Evolutionary conservation across 1,140 invertebrate genomes (phyloP).

Genomic region (Steinernema khuongi): DNA sequence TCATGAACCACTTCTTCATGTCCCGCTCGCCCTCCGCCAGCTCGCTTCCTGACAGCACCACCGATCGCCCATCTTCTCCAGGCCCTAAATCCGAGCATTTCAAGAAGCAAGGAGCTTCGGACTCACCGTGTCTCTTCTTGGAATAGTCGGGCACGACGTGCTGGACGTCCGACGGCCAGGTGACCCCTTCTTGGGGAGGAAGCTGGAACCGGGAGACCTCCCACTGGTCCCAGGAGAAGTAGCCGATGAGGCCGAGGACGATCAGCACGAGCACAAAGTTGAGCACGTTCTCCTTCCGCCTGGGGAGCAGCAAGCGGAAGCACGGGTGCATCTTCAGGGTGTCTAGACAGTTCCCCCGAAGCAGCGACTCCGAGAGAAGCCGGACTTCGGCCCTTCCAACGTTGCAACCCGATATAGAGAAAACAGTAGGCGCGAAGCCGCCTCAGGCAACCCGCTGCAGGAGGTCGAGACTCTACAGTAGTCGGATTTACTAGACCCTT

Average conservation of each 20-base stretch:
- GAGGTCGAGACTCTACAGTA: background rate
- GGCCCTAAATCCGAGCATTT: no score
- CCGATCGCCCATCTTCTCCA: slow-evolving; percentile 32
- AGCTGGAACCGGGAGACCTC: background rate
- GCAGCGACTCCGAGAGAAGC: no score
- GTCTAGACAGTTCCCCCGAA: background rate
- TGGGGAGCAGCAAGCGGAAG: background rate
- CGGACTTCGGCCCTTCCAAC: background rate
- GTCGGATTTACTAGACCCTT: background rate
- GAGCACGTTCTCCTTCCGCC: background rate
- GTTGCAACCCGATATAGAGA: background rate
- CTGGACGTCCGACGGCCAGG: background rate
- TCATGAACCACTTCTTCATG: slow-evolving; percentile 44
- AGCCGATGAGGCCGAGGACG: background rate
- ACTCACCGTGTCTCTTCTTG: background rate
- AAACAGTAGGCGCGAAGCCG: background rate
- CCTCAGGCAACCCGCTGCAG: background rate
- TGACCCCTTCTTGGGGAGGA: background rate
- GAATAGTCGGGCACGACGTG: background rate
- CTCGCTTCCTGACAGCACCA: slow-evolving; percentile 29
- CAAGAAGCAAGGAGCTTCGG: no score
- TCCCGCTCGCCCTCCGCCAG: slow-evolving; percentile 23
- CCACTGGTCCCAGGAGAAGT: background rate
- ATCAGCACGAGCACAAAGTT: background rate
- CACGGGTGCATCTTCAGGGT: background rate